Evolutionary conservation across 1,140 invertebrate species (phyloP), one percentile per base, ranked within the genome.

Genomic region (Amphibalanus amphitrite): DNA sequence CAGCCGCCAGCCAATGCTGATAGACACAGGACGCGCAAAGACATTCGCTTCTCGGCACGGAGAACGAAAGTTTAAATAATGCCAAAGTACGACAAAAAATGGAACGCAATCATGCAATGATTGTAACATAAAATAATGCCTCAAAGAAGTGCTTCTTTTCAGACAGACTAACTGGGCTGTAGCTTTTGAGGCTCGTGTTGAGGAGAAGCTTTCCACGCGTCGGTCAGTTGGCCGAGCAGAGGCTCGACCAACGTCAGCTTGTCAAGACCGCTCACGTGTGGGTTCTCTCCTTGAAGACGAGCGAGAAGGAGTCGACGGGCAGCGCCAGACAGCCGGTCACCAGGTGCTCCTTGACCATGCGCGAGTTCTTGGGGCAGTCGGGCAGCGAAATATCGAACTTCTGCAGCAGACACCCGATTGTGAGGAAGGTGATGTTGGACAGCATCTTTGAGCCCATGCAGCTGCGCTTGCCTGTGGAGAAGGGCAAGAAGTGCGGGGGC

Each of bases 401-500:
- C 74, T 91, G 88, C 33, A 93, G 76, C 17, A 94, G 80, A 38
- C 86, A 90, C 0, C 87, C 86, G 59, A 92, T 78, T 69, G 87
- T 84, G 0, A 89, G 81, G 79, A 92, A 90, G 71, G 85, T 85
- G 77, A 91, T 85, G 40, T 88, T 86, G 29, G 87, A 86, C 0
- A 92, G 89, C 67, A 96, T 81, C 71, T 89, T 89, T 80, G 93
- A 91, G 0, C 93, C 93, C 75, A 96, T 88, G 78, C 93, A 95
- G 0, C 90, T 90, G 20, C 93, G 82, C 74, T 90, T 88, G 0
- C 92, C 83, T 38, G 89, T 90, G 74, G 90, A 90, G 80, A 94
- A 95, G 0, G 92, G 92, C 28, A 94, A 81, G 76, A 93, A 95
- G 78, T 91, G 85, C 0, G 80, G 78, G 0, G 82, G 82, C 74